Percentiles rank a stretch among this genome's conserved stretches.
Evolutionary conservation across 2,797 vertebrate genomes (phyloP).

Genomic region (Danio aesculapii): DNA sequence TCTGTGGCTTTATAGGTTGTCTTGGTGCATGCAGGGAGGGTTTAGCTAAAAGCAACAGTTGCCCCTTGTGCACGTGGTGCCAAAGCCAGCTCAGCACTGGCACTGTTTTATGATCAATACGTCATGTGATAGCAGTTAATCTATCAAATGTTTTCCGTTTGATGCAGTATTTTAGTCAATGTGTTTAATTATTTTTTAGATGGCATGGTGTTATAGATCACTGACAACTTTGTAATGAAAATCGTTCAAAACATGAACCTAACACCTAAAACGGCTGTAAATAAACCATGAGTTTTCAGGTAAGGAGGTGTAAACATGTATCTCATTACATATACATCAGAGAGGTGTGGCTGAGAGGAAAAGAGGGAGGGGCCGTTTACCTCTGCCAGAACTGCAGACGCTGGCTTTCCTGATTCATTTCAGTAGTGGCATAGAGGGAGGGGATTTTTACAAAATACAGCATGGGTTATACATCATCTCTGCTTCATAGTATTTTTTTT

Average conservation of each 20-base stretch:
- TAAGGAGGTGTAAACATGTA: constrained; percentile 31
- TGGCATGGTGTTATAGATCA: background rate
- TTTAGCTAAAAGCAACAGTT: constrained; percentile 50
- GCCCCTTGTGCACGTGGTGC: background rate
- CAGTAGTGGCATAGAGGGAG: background rate
- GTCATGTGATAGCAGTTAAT: constrained; percentile 11
- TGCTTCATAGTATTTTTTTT: background rate
- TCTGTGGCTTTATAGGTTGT: background rate
- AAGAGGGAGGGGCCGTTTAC: constrained; percentile 16
- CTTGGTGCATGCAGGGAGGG: constrained; percentile 23
- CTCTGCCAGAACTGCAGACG: constrained; percentile 38
- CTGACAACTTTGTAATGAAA: background rate
- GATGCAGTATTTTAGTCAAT: background rate
- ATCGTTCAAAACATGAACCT: background rate
- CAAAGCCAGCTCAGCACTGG: constrained; percentile 49
- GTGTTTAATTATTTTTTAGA: background rate
- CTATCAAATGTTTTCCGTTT: constrained; percentile 10
- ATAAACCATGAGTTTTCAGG: constrained; percentile 54
- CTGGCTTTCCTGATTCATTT: constrained; percentile 23
- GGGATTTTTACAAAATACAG: background rate
- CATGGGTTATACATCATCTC: background rate
- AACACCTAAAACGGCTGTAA: constrained; percentile 26
- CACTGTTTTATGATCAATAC: constrained; percentile 30
- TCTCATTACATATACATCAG: constrained; percentile 56
- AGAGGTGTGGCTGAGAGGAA: constrained; percentile 53